Base-by-base conservation (phyloP, 2,888 invertebrate genomes). In the Torymus texanus region DNA sequence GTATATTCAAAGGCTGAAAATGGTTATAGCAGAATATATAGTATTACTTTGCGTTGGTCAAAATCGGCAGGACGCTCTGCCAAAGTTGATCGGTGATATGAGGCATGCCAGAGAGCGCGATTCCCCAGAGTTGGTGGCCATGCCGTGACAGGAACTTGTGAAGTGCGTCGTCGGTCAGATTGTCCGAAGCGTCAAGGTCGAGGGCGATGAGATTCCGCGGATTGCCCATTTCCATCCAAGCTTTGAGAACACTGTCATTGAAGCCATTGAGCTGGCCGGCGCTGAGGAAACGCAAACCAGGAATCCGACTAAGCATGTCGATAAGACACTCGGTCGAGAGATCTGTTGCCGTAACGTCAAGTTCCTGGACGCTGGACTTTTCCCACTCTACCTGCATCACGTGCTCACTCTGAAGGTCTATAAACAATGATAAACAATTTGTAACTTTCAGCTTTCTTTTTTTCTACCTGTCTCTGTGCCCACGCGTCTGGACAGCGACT, bases 351-450 rank as follows among this genome's bases (percentile, higher is more conserved):
- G 98, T 97, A 77, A 99, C 95, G 87, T 99, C 99, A 84, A 99
- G 89, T 91, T 99, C 99, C 89, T 96, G 96, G 76, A 99, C 91
- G 0, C 95, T 94, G 1, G 97, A 96, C 90, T 98, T 97, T 90
- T 99, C 98, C 99, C 99, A 99, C 87, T 99, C 98, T 11, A 98
- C 98, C 88, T 95, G 95, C 95, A 97, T 96, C 80, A 99, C 95
- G 90, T 96, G 94, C 85, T 98, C 97, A 84, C 97, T 97, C 88
- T 96, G 95, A 11, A 99, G 92, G 89, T 94, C 97, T 97, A 88
- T 5, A 78, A 58, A 13, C 21, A 53, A 24, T 2, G 50, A 50
- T 5, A 53, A 29, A 58, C 56, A 29, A 18, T 58, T 61, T n/a
- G 29, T 56, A 73, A 29, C 11, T 65, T 50, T 14, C 58, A 51